phyloP scores from a whole-genome alignment of 2,797 vertebrate genomes.

The Emys orbicularis region DNA sequence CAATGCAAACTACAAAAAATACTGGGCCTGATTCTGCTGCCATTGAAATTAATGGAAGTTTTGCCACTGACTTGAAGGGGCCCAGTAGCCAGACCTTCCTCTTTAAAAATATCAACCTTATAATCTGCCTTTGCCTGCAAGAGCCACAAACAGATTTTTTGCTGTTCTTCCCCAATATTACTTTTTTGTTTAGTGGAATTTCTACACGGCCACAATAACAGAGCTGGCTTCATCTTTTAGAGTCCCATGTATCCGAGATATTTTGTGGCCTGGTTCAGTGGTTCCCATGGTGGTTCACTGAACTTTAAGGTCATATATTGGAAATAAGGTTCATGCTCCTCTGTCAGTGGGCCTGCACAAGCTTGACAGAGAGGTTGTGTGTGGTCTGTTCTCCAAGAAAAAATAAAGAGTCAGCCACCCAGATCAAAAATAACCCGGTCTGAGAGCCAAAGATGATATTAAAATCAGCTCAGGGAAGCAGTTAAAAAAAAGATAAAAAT shows the following conservation, averaged over 20 bases:
- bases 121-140: neutral
- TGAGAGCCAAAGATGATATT: constrained; percentile 56
- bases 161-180: neutral
- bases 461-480: constrained; percentile 57
- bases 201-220: neutral
- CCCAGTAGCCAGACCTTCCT: neutral
- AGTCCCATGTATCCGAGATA: neutral
- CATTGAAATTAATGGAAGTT: fast-evolving
- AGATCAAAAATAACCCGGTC: constrained; percentile 51
- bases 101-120: fast-evolving
- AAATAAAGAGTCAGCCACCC: constrained; percentile 62
- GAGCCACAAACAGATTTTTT: neutral
- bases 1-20: neutral
- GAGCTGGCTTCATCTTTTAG: constrained; percentile 47
- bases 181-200: constrained; percentile 23
- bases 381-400: constrained; percentile 66
- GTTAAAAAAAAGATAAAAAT: constrained; percentile 33
- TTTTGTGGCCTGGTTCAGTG: neutral
- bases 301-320: constrained; percentile 51
- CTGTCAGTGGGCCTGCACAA: constrained; percentile 42
- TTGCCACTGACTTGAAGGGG: neutral
- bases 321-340: constrained; percentile 61
- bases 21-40: neutral
- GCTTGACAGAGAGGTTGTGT: constrained; percentile 68
- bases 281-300: constrained; percentile 29